phyloP scores from a whole-genome alignment of 2,888 invertebrate genomes.

The Eilema caniola region DNA sequence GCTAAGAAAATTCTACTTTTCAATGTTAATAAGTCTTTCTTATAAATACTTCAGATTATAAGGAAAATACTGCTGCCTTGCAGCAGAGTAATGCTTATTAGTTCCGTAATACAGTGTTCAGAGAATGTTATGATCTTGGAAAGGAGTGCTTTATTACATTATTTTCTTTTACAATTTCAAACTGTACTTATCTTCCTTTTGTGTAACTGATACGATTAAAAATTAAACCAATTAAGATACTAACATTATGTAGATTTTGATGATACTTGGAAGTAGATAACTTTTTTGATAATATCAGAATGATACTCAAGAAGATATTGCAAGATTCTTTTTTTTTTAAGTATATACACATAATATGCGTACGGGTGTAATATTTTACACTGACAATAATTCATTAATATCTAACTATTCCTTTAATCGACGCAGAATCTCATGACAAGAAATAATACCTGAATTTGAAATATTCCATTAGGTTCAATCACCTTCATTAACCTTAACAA shows the following conservation, averaged over 20 bases:
- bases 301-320: too few relatives aligned
- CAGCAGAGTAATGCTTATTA: not conserved
- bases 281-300: too few relatives aligned
- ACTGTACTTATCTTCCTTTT: not conserved
- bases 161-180: too few relatives aligned
- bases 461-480: not conserved
- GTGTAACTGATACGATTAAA: not conserved
- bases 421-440: not conserved
- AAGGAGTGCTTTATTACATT: too few relatives aligned
- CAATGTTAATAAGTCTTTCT: conserved; percentile 14
- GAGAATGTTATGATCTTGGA: not conserved
- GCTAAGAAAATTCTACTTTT: conserved; percentile 9
- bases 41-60: conserved; percentile 15
- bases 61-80: not conserved
- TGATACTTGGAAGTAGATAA: not conserved
- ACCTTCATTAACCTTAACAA: not conserved
- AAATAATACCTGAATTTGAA: not conserved
- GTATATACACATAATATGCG: too few relatives aligned
- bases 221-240: not conserved
- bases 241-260: not conserved
- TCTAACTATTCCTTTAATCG: not conserved
- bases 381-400: not conserved
- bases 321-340: too few relatives aligned
- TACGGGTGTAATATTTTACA: too few relatives aligned
- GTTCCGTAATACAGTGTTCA: not conserved